phyloP scores from a whole-genome alignment of 1,140 invertebrate genomes.

The Oreohelix idahoensis region DNA sequence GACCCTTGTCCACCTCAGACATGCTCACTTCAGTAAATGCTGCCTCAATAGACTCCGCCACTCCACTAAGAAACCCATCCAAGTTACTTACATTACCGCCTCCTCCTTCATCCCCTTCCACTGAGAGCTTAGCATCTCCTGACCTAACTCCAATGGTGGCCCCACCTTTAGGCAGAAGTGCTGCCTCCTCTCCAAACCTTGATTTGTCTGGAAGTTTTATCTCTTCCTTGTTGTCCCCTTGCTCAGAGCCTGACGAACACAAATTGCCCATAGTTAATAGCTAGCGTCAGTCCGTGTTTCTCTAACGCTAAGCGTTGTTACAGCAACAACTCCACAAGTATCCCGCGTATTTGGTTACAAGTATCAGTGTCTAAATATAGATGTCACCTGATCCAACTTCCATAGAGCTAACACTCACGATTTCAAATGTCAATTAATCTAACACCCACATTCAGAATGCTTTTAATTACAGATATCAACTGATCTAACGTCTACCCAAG shows the following conservation, averaged over 20 bases:
- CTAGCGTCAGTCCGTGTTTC: background rate
- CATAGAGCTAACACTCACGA: too few relatives aligned
- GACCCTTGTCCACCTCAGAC: background rate
- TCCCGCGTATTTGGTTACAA: too few relatives aligned
- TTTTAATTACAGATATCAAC: too few relatives aligned
- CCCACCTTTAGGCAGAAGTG: background rate
- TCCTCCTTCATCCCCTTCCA: background rate
- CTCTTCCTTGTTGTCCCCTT: constrained; percentile 23
- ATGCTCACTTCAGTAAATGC: background rate
- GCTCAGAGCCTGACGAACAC: constrained; percentile 17
- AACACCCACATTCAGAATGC: too few relatives aligned
- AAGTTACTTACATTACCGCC: background rate
- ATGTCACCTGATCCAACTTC: too few relatives aligned
- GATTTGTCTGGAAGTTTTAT: constrained; percentile 7
- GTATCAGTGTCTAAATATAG: too few relatives aligned
- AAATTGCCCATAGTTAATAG: constrained; percentile 21
- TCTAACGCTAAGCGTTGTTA: too few relatives aligned
- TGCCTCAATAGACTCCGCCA: background rate
- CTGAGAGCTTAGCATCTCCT: background rate
- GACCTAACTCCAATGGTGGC: background rate
- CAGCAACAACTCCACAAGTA: too few relatives aligned
- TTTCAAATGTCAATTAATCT: too few relatives aligned
- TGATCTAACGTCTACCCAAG: too few relatives aligned
- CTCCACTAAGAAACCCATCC: background rate
- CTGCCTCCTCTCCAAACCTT: constrained; percentile 16